Base-by-base conservation (phyloP, 2,797 vertebrate genomes). In the Gila robusta region DNA sequence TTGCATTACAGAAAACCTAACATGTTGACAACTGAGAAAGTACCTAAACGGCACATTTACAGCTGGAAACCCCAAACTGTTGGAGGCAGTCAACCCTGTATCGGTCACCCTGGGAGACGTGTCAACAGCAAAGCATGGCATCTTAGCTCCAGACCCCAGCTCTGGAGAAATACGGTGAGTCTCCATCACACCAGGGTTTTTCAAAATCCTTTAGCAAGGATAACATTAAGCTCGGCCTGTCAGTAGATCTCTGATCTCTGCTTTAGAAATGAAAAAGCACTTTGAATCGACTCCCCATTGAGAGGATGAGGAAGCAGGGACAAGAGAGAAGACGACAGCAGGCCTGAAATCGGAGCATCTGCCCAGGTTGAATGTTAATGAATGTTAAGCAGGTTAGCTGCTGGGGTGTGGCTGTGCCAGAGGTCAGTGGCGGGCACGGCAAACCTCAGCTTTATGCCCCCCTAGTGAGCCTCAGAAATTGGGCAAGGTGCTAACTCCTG, bases 331-430 rank as follows among this genome's bases (percentile, higher is more conserved):
- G 39, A 41, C 49, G 64, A 71, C 83, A 87, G 88, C 91, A 92
- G 91, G 91, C 84, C 76, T 86, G 91, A 94, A 91, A 83, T 82
- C 35, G 19, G 87, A 92, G 93, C 96, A 97, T 97, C 96, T 97
- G 96, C 95, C 94, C 94, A 91, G 92, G 95, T 96, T 93, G 95
- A 49, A 49, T 93, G 94, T 93, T 95, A 96, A 97, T 97, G 96
- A 97, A 97, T 97, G 95, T 94, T 97, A 97, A 97, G 94, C 93
- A 96, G 95, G 92, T 96, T 96, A 96, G 94, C 88, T 93, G 94
- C 94, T 92, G 94, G 95, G 91, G 91, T 96, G 96, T 96, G 95
- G 94, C 93, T 94, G 93, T 93, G 91, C 91, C 92, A 91, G 94
- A 92, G 96, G 94, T 96, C 94, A 96, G 96, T 97, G 90, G 94